Conservation (phyloP, 2,888 invertebrate species). For the Alloscopus bannaensis region DNA sequence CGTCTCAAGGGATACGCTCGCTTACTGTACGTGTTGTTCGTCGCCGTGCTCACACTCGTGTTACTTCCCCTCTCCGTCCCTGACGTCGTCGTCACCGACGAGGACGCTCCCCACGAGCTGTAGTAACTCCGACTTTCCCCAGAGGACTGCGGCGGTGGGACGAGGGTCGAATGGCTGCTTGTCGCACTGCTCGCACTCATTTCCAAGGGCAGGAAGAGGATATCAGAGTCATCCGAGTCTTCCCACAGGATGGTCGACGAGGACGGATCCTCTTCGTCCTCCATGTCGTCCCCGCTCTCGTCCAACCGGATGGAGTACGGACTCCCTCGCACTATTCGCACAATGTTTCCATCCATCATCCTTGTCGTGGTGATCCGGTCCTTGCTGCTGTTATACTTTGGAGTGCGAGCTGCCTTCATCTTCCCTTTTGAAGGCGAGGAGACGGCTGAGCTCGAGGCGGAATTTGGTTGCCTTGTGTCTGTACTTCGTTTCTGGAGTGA, state of each 20-base stretch:
- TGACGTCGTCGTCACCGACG: constrained; percentile 13
- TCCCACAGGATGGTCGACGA: constrained; percentile 71
- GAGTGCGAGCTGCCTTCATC: not conserved
- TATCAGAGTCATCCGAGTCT: constrained; percentile 72
- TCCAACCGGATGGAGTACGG: constrained; percentile 59
- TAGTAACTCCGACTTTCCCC: constrained; percentile 49
- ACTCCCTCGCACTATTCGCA: constrained; percentile 68
- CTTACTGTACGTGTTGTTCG: constrained; percentile 31
- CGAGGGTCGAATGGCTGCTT: constrained; percentile 66
- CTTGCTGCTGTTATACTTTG: constrained; percentile 25
- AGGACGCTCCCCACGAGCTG: constrained; percentile 49
- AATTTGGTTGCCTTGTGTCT: constrained; percentile 57
- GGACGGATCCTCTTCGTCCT: constrained; percentile 61
- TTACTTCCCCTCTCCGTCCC: constrained; percentile 46
- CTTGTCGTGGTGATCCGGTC: constrained; percentile 48
- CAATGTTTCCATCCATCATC: constrained; percentile 62
- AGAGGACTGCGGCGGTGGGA: constrained; percentile 61
- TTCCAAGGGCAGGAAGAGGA: constrained; percentile 72
- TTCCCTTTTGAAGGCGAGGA: constrained; percentile 39
- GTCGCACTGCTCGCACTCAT: constrained; percentile 57
- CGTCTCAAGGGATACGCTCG: constrained; percentile 58
- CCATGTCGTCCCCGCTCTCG: constrained; percentile 48
- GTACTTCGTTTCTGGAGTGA: constrained; percentile 22
- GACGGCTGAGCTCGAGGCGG: constrained; percentile 29
- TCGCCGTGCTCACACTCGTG: constrained; percentile 21